Conservation (phyloP, 1,140 invertebrate species). For the Drosophila willistoni region DNA sequence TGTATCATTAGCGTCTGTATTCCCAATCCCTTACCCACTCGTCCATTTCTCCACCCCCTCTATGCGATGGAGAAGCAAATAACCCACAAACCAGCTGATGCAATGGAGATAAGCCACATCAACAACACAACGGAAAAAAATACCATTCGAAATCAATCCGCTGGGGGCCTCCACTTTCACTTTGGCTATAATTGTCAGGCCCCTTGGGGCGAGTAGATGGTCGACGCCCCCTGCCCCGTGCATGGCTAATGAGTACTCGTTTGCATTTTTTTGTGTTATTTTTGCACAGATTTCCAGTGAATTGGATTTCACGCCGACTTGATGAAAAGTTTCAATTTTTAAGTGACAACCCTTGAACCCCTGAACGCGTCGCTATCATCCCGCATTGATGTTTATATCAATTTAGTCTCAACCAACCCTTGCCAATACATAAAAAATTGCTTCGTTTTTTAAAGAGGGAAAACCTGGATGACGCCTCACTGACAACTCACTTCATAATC, state of each 20-base stretch:
- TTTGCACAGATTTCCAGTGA: conserved; percentile 51
- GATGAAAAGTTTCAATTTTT: conserved; percentile 50
- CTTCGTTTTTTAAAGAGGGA: neutral
- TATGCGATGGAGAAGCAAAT: conserved; percentile 16
- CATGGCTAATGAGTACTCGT: conserved; percentile 52
- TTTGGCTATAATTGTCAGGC: conserved; percentile 50
- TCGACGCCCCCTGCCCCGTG: conserved; percentile 1
- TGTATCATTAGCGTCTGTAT: conserved; percentile 63
- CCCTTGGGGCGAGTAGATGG: conserved; percentile 33
- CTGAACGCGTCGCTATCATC: neutral
- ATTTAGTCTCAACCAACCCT: conserved; percentile 9
- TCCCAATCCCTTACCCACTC: conserved; percentile 11
- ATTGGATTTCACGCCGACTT: conserved; percentile 54
- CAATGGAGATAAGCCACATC: conserved; percentile 64
- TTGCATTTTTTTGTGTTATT: conserved; percentile 18
- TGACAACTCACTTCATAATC: conserved; percentile 37
- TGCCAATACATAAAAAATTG: too few species aligned
- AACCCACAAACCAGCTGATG: conserved; percentile 45
- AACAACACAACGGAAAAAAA: conserved; percentile 27
- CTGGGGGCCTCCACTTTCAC: conserved; percentile 29
- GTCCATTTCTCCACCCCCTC: conserved; percentile 15
- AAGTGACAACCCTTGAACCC: conserved; percentile 52
- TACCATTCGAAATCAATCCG: conserved; percentile 30
- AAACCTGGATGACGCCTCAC: conserved; percentile 33
- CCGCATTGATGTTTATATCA: conserved; percentile 3